Evolutionary conservation across 1,140 invertebrate genomes (phyloP), one percentile per base, ranked within the genome.

Genomic region (Bathynomus jamesi): DNA sequence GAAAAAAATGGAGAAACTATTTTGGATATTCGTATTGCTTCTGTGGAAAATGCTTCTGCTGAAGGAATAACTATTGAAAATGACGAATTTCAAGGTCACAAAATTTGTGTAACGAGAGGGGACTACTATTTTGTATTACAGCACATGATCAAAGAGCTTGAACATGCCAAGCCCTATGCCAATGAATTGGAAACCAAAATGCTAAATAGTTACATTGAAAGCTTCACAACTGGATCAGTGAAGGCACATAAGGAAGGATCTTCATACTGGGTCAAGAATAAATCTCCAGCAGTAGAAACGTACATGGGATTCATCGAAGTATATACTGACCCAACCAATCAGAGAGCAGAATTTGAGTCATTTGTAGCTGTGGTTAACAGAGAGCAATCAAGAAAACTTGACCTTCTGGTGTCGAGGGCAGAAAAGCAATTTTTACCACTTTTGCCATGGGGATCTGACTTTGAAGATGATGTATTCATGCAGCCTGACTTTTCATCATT

Each of bases 291-390:
- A 31, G 77, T 76, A 5, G 75, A 76, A 63, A 89, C 88, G 4
- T 95, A 96, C 79, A 94, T 96, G 82, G 95, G 95, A 28, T 97
- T 97, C 80, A 97, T 97, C 79, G 94, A 97, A 83, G 95, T 90
- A 0, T 97, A 96, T 79, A 86, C 92, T 75, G 96, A 98, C 84
- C 96, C 96, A 2, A 91, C 89, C 73, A 95, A 95, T 46, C 89
- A 92, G 70, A 84, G 95, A 63, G 94, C 90, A n/a, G 95, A 98
- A 84, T 98, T 96, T 82, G 95, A 98, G n/a, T 86, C 94, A 3
- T 98, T 98, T 84, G 95, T 96, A 0, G 92, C 95, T 0, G 90
- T 95, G 83, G 95, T 98, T 0, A 96, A 98, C 82, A 95, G 94
- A 79, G 88, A 90, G 80, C 95, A 94, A 88, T 96, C 94, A 1